These are phyloP conservation scores for Pachycephus smyrnensis DNA, from an alignment of 2,888 invertebrate species.

Conservation along the genomic window DNA sequence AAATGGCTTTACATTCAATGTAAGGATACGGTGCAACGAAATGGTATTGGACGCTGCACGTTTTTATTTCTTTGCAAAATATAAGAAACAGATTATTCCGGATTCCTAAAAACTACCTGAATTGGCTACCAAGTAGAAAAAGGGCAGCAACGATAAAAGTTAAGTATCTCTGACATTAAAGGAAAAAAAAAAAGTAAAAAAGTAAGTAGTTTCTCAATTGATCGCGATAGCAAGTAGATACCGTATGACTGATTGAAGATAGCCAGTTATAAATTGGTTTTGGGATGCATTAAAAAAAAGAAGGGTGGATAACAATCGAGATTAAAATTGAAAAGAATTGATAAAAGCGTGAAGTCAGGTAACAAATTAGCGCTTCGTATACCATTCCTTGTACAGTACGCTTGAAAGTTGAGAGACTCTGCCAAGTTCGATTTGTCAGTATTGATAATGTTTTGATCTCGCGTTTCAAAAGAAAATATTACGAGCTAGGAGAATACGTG, in stretches of 20 bases:
- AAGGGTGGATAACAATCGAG: not conserved
- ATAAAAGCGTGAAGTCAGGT: not conserved
- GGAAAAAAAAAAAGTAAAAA: not conserved
- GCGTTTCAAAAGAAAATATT: not conserved
- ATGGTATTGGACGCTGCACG: not conserved
- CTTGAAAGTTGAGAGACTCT: not conserved
- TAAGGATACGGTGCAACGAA: not conserved
- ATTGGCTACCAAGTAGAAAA: not conserved
- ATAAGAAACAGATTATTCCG: not conserved
- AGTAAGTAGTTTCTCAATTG: not conserved
- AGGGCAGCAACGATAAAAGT: not conserved
- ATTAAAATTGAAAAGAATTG: not conserved
- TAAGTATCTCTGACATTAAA: not conserved
- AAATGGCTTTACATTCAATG: not conserved
- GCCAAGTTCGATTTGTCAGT: slow-evolving; percentile 1
- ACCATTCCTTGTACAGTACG: not conserved
- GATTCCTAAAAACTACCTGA: not conserved
- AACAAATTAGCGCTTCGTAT: not conserved
- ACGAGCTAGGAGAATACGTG: slow-evolving; percentile 15
- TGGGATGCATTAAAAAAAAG: not conserved
- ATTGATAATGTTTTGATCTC: slow-evolving; percentile 1
- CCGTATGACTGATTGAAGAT: not conserved
- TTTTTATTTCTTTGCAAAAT: not conserved
- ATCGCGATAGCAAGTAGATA: not conserved
- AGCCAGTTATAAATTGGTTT: not conserved